Percentiles rank a stretch among this genome's conserved stretches.
Conservation (phyloP, 2,888 invertebrate genomes). For the Polydesmus complanatus region DNA sequence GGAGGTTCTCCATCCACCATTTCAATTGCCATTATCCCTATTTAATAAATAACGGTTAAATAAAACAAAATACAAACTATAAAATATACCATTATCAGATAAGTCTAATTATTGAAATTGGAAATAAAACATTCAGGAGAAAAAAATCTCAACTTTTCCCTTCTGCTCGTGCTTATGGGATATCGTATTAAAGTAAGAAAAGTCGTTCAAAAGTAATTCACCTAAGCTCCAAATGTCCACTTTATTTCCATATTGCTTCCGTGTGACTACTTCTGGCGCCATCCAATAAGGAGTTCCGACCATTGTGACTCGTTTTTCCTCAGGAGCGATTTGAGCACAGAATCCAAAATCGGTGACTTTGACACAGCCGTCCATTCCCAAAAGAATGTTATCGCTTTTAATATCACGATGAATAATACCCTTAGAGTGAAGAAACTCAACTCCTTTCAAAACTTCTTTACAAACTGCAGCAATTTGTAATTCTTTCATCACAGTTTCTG, state of each 20-base stretch:
- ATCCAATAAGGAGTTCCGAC: conserved; percentile 98
- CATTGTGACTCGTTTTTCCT: conserved; percentile 91
- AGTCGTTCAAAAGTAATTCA: too few species aligned
- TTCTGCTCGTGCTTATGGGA: neutral
- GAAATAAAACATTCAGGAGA: too few species aligned
- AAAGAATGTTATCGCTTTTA: conserved; percentile 89
- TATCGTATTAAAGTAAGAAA: too few species aligned
- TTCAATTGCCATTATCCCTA: conserved; percentile 97
- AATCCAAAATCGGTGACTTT: conserved; percentile 96
- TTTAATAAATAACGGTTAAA: too few species aligned
- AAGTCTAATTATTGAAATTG: neutral
- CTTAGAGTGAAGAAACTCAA: conserved; percentile 72
- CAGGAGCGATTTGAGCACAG: conserved; percentile 89
- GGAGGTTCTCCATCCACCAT: conserved; percentile 97
- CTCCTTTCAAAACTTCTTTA: conserved; percentile 71
- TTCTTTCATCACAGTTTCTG: conserved; percentile 93
- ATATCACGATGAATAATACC: conserved; percentile 91
- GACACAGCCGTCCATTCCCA: conserved; percentile 82
- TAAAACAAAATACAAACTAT: conserved; percentile 42
- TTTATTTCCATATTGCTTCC: conserved; percentile 68
- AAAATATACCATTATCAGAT: conserved; percentile 3
- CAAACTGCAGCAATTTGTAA: conserved; percentile 92
- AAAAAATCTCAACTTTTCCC: too few species aligned
- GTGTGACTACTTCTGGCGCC: conserved; percentile 87
- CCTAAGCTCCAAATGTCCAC: conserved; percentile 33